phyloP scores from a whole-genome alignment of 2,888 invertebrate genomes.

The Notocelia uddmanniana region DNA sequence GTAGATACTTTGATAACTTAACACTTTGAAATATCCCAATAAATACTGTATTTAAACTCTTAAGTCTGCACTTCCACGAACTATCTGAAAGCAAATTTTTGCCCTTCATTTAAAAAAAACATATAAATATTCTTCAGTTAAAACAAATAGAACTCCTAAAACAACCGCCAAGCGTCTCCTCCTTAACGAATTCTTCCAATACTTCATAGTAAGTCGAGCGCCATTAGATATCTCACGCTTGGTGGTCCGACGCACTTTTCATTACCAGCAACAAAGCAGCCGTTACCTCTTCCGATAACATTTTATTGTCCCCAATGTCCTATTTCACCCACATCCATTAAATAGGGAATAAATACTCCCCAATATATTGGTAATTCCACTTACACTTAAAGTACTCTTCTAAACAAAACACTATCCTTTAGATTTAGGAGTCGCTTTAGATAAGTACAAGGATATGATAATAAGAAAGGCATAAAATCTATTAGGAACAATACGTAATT shows the following conservation, averaged over 20 bases:
- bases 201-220: constrained; percentile 27
- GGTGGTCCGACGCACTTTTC: constrained; percentile 73
- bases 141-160: too few species aligned
- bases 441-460: constrained; percentile 34
- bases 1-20: too few species aligned
- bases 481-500: constrained; percentile 39
- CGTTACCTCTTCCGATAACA: constrained; percentile 63
- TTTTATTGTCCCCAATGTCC: constrained; percentile 67
- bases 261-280: constrained; percentile 63
- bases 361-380: constrained; percentile 59
- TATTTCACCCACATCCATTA: constrained; percentile 68
- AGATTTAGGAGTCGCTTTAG: constrained; percentile 37
- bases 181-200: constrained; percentile 37
- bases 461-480: constrained; percentile 12
- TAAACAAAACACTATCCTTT: constrained; percentile 37
- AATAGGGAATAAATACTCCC: constrained; percentile 60
- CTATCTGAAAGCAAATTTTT: too few species aligned
- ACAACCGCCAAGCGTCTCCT: not conserved
- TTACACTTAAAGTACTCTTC: constrained; percentile 51
- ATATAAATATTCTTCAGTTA: too few species aligned
- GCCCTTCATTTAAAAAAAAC: too few species aligned
- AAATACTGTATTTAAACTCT: too few species aligned
- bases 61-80: too few species aligned
- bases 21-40: too few species aligned
- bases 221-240: constrained; percentile 47